Conservation (phyloP, 1,140 invertebrate species). For the Drosophila watanabei region DNA sequence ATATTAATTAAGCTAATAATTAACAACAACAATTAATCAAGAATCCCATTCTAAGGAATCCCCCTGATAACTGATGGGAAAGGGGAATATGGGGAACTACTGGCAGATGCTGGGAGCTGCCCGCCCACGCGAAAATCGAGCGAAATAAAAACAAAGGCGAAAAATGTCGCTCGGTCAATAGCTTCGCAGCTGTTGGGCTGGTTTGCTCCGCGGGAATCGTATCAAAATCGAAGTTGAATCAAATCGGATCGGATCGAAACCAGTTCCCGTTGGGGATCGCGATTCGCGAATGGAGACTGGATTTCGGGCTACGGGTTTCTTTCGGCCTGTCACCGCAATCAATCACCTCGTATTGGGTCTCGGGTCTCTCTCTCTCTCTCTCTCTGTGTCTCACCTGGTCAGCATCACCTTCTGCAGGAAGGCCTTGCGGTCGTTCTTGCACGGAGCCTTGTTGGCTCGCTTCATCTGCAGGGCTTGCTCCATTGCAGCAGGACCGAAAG, state of each 20-base stretch:
- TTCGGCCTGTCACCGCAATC: constrained; percentile 68
- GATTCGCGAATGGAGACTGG: constrained; percentile 37
- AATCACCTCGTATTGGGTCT: constrained; percentile 46
- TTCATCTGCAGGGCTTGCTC: constrained; percentile 77
- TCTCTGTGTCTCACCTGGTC: constrained; percentile 80
- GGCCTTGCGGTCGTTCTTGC: constrained; percentile 85
- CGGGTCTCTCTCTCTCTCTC: background rate
- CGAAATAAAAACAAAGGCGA: constrained; percentile 43
- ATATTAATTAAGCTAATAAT: background rate
- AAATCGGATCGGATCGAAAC: constrained; percentile 46
- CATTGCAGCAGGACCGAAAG: constrained; percentile 60
- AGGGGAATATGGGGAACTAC: background rate
- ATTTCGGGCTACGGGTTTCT: constrained; percentile 41
- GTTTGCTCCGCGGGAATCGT: constrained; percentile 33
- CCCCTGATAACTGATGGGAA: background rate
- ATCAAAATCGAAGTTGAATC: constrained; percentile 12
- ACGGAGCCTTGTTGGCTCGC: constrained; percentile 76
- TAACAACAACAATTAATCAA: too few relatives aligned
- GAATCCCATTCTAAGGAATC: background rate
- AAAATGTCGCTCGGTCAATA: constrained; percentile 78
- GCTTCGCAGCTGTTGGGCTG: constrained; percentile 73
- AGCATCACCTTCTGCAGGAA: constrained; percentile 81
- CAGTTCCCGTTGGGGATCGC: constrained; percentile 51
- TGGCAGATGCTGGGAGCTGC: constrained; percentile 16
- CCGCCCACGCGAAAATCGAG: constrained; percentile 42